phyloP scores from a whole-genome alignment of 2,113 vertebrate genomes.

The Phoxinus phoxinus region DNA sequence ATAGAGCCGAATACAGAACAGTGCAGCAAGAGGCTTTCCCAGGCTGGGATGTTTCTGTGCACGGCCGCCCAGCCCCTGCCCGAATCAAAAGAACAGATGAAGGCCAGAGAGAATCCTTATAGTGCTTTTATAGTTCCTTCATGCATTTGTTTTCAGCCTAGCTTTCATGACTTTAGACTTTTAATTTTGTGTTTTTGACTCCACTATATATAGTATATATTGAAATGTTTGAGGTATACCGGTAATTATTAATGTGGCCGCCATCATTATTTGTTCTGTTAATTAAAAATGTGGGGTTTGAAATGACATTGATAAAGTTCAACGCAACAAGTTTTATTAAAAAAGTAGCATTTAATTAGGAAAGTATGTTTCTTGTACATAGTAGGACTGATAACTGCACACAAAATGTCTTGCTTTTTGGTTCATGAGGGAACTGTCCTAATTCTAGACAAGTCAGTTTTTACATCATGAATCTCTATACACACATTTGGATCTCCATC shows the following conservation, averaged over 20 bases:
- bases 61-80: conserved; percentile 27
- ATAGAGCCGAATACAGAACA: conserved; percentile 72
- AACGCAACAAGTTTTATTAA: conserved; percentile 17
- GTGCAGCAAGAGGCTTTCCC: conserved; percentile 70
- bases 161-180: too few relatives aligned
- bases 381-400: not conserved
- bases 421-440: not conserved
- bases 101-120: not conserved
- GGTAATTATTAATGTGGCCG: not conserved
- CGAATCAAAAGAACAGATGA: conserved; percentile 43
- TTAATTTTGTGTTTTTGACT: too few relatives aligned
- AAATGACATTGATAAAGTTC: not conserved
- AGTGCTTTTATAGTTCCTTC: too few relatives aligned
- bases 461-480: not conserved
- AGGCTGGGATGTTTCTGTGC: conserved; percentile 61
- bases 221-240: too few relatives aligned
- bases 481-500: not conserved
- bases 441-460: not conserved
- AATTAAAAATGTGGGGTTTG: not conserved
- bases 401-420: conserved; percentile 8
- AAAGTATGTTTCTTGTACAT: conserved; percentile 30
- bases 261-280: not conserved
- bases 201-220: too few relatives aligned
- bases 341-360: conserved; percentile 52
- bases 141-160: not conserved